These are phyloP conservation scores for Apteryx owenii DNA, from an alignment of 2,113 vertebrate genomes.

Conservation along the genomic window DNA sequence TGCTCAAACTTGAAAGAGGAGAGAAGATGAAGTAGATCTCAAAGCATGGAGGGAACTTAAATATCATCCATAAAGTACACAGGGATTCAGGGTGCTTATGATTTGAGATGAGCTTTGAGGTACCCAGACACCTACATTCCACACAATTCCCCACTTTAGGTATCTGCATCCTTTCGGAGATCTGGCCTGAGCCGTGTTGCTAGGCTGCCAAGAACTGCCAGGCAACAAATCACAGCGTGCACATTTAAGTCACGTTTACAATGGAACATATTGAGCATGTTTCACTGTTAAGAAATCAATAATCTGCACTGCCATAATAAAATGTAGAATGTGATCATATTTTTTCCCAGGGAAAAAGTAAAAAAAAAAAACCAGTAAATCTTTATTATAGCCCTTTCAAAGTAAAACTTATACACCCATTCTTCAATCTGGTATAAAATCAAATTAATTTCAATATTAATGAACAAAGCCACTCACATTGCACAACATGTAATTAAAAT, in stretches of 20 bases:
- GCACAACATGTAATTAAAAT: slow-evolving; percentile 67
- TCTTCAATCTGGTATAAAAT: slow-evolving; percentile 48
- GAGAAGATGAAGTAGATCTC: background rate
- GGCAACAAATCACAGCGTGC: slow-evolving; percentile 51
- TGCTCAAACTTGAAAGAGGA: background rate
- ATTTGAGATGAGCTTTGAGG: background rate
- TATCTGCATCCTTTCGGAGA: background rate
- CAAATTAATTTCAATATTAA: slow-evolving; percentile 67
- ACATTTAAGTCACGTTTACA: slow-evolving; percentile 17
- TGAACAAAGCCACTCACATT: slow-evolving; percentile 10
- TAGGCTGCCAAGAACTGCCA: slow-evolving; percentile 66
- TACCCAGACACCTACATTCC: background rate
- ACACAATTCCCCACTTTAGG: background rate
- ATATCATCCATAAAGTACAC: background rate
- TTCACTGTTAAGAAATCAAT: slow-evolving; percentile 53
- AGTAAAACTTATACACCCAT: background rate
- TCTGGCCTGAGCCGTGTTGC: slow-evolving; percentile 30
- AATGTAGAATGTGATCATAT: slow-evolving; percentile 19
- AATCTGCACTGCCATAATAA: slow-evolving; percentile 29
- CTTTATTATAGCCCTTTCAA: background rate
- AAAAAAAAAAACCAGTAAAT: background rate
- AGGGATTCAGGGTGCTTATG: background rate
- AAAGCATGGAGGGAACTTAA: background rate
- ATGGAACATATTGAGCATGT: background rate
- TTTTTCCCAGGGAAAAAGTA: background rate